Conservation (phyloP, 2,797 vertebrate genomes). For the Anabacerthia variegaticeps region DNA sequence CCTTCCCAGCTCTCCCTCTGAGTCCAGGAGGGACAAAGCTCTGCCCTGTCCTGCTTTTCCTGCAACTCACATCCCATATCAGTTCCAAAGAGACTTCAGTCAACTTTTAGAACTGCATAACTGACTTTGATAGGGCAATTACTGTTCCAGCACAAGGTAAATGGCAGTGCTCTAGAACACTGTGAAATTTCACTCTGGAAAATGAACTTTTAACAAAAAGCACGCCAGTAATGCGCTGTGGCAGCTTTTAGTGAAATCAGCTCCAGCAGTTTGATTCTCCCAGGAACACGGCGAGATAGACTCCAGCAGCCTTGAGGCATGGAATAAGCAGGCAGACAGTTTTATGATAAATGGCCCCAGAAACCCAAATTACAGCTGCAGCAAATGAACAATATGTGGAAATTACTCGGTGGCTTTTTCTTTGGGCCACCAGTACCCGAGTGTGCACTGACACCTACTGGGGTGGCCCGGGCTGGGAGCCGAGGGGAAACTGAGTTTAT, state of each 20-base stretch:
- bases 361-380: slow-evolving; percentile 71
- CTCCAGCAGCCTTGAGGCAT: slow-evolving; percentile 64
- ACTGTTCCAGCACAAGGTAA: slow-evolving; percentile 32
- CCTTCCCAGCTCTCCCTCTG: not conserved
- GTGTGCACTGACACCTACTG: slow-evolving; percentile 69
- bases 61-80: not conserved
- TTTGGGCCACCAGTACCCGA: not conserved
- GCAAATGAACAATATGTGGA: slow-evolving; percentile 52
- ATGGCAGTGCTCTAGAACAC: slow-evolving; percentile 56
- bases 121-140: slow-evolving; percentile 50
- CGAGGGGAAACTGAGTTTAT: not conserved
- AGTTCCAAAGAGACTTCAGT: slow-evolving; percentile 34
- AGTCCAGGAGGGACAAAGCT: fast-evolving
- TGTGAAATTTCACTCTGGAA: slow-evolving; percentile 58
- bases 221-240: slow-evolving; percentile 47
- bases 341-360: slow-evolving; percentile 67
- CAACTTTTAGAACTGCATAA: slow-evolving; percentile 43
- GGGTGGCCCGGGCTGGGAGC: not conserved
- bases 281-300: slow-evolving; percentile 42
- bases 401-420: slow-evolving; percentile 16
- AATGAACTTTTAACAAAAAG: slow-evolving; percentile 68
- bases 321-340: slow-evolving; percentile 57
- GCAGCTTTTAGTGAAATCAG: slow-evolving; percentile 66
- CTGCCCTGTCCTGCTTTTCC: not conserved
- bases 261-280: slow-evolving; percentile 37